phyloP scores from a whole-genome alignment of 2,888 invertebrate genomes.

The Dasypolia templi region DNA sequence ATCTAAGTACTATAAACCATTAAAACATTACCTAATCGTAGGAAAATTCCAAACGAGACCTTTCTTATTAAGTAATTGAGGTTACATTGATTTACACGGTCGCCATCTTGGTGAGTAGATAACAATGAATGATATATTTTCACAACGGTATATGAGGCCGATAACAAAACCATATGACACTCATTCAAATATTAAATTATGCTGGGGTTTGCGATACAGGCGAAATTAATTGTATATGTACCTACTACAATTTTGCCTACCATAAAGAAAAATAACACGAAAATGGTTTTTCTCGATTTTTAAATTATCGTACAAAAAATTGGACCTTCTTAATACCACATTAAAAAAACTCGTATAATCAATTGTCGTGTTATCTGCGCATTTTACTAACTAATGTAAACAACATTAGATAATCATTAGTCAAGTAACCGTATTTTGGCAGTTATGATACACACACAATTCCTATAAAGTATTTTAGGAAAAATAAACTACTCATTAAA shows the following conservation, averaged over 20 bases:
- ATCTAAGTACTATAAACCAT: slow-evolving; percentile 14
- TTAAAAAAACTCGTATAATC: not conserved
- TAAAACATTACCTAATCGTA: slow-evolving; percentile 71
- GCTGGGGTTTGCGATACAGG: slow-evolving; percentile 38
- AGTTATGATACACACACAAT: not conserved
- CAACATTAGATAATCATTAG: slow-evolving; percentile 21
- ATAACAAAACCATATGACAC: slow-evolving; percentile 77
- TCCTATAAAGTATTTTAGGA: slow-evolving; percentile 10
- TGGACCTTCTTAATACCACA: not conserved
- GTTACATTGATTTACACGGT: slow-evolving; percentile 87
- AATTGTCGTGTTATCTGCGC: not conserved
- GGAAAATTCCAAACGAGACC: slow-evolving; percentile 87
- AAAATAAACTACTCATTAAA: slow-evolving; percentile 32
- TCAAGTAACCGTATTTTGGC: slow-evolving; percentile 1
- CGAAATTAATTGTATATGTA: slow-evolving; percentile 14
- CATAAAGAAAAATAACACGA: not conserved
- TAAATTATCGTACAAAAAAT: slow-evolving; percentile 3
- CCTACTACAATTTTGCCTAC: not conserved
- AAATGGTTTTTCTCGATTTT: not conserved
- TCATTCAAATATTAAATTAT: slow-evolving; percentile 72
- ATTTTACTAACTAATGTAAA: slow-evolving; percentile 18
- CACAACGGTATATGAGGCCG: slow-evolving; percentile 76
- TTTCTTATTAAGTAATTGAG: slow-evolving; percentile 88
- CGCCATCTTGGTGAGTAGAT: slow-evolving; percentile 84
- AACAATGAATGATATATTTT: slow-evolving; percentile 83